A percentile compares a stretch with the other conserved stretches of the same genome.
These are phyloP conservation scores for Drosophila borborema DNA, from an alignment of 2,888 invertebrate species.

Conservation along the genomic window DNA sequence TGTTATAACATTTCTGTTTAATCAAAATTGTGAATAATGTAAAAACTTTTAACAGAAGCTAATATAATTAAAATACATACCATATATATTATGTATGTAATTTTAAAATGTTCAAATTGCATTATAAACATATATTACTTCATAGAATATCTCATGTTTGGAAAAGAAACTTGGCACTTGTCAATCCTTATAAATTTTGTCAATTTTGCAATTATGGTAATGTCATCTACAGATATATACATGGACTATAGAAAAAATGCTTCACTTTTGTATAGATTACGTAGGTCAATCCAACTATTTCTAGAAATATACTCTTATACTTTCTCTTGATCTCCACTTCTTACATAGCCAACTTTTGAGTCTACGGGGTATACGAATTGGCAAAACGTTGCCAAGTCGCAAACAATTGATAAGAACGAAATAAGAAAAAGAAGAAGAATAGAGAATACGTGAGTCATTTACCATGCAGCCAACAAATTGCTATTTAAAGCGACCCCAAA, in stretches of 20 bases:
- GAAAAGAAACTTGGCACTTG: background rate
- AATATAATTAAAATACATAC: too few species aligned
- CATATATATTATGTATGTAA: background rate
- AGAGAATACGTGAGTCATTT: slow-evolving; percentile 63
- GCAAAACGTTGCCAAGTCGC: slow-evolving; percentile 45
- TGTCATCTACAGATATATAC: background rate
- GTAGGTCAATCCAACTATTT: background rate
- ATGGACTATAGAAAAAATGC: background rate
- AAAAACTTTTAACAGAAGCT: background rate
- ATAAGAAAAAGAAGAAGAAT: slow-evolving; percentile 16
- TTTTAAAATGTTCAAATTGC: background rate
- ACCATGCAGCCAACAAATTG: slow-evolving; percentile 42
- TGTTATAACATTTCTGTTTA: background rate
- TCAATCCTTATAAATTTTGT: background rate
- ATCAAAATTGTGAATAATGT: background rate
- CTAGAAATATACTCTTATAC: background rate
- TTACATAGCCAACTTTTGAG: too few species aligned
- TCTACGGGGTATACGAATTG: slow-evolving; percentile 28
- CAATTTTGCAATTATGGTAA: background rate
- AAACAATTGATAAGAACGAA: slow-evolving; percentile 56
- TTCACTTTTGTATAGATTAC: background rate
- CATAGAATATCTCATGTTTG: background rate
- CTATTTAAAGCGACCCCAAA: slow-evolving; percentile 53
- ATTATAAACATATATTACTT: background rate
- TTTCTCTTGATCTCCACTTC: background rate